phyloP scores from a whole-genome alignment of 2,888 invertebrate species.

The Bombylius major region DNA sequence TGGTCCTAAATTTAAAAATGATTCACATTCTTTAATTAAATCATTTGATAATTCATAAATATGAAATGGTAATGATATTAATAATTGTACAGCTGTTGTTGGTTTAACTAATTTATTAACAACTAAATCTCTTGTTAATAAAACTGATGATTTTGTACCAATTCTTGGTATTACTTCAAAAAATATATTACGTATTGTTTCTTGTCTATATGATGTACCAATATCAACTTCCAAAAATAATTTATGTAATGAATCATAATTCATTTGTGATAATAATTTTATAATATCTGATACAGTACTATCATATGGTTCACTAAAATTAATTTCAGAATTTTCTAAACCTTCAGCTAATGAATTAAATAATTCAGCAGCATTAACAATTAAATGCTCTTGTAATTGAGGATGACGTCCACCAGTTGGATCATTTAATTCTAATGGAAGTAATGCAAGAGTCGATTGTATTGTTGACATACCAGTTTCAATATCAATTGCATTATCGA shows the following conservation, averaged over 20 bases:
- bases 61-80: constrained; percentile 58
- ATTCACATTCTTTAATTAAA: constrained; percentile 44
- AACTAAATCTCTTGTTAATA: constrained; percentile 52
- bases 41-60: constrained; percentile 45
- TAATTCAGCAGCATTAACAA: constrained; percentile 24
- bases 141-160: constrained; percentile 50
- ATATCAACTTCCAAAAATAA: constrained; percentile 46
- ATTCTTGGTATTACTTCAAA: constrained; percentile 58
- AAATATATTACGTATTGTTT: constrained; percentile 60
- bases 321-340: constrained; percentile 31
- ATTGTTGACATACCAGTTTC: constrained; percentile 33
- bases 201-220: constrained; percentile 61
- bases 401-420: constrained; percentile 35
- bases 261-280: constrained; percentile 31
- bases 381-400: constrained; percentile 29
- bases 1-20: constrained; percentile 36
- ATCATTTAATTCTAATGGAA: constrained; percentile 28
- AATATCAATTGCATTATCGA: constrained; percentile 33
- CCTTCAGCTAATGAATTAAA: constrained; percentile 32
- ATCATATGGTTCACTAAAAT: constrained; percentile 35
- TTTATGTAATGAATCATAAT: constrained; percentile 31
- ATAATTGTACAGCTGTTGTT: constrained; percentile 49
- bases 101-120: constrained; percentile 49
- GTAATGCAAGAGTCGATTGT: constrained; percentile 24
- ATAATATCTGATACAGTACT: constrained; percentile 34